These are phyloP conservation scores for Pelecanoides urinatrix DNA, from an alignment of 2,113 vertebrate genomes.

Conservation along the genomic window DNA sequence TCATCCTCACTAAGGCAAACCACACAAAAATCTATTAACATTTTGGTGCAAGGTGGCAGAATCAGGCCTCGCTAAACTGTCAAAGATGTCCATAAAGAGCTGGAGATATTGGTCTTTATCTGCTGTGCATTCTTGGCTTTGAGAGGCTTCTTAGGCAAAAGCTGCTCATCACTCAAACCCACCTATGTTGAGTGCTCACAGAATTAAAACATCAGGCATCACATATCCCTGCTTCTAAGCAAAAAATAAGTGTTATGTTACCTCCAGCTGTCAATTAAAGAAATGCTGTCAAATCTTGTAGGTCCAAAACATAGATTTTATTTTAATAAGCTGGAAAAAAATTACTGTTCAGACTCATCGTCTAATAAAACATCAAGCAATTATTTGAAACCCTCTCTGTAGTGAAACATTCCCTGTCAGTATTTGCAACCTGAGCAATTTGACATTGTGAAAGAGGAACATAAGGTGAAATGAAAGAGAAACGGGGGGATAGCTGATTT, in stretches of 20 bases:
- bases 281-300: background rate
- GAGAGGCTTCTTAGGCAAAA: background rate
- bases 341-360: background rate
- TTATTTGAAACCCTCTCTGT: background rate
- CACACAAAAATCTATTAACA: background rate
- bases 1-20: conserved; percentile 37
- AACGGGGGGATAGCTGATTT: background rate
- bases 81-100: background rate
- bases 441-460: background rate
- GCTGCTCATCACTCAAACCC: conserved; percentile 6
- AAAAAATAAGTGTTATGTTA: background rate
- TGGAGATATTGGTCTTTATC: background rate
- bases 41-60: conserved; percentile 8
- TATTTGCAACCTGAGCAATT: conserved; percentile 55
- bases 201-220: background rate
- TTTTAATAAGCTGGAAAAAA: conserved; percentile 13
- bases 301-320: background rate
- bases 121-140: background rate
- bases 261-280: background rate
- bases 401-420: conserved; percentile 35
- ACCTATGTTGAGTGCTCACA: background rate
- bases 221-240: background rate
- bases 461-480: background rate
- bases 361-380: conserved; percentile 9
- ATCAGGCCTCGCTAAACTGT: background rate